Conservation (phyloP, 2,113 vertebrate genomes). For the Buteo buteo region DNA sequence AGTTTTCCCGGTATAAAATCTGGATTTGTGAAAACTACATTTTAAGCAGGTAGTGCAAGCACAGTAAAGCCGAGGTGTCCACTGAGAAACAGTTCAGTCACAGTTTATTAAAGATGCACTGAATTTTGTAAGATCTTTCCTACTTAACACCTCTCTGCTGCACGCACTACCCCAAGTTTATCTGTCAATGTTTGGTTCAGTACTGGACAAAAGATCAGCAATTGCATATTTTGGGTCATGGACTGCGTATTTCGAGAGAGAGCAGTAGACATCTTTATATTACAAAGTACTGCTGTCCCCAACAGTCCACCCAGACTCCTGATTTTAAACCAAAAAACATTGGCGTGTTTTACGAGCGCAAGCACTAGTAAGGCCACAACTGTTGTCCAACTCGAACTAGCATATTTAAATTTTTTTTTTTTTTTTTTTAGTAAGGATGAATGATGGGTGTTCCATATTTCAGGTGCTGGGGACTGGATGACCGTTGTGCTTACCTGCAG, state of each 20-base stretch:
- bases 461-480: conserved; percentile 38
- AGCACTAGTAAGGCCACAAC: rapidly evolving
- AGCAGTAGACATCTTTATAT: rapidly evolving
- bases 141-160: background rate
- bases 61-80: background rate
- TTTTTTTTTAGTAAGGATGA: background rate
- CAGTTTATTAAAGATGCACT: too few relatives aligned
- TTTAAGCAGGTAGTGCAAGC: background rate
- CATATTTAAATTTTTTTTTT: rapidly evolving
- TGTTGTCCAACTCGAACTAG: too few relatives aligned
- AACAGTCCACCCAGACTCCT: background rate
- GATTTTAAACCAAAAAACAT: rapidly evolving
- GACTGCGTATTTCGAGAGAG: rapidly evolving
- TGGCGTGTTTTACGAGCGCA: background rate
- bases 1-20: background rate
- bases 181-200: rapidly evolving
- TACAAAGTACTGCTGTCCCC: background rate
- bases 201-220: background rate
- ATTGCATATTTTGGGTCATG: rapidly evolving
- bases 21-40: background rate
- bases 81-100: background rate
- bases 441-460: background rate
- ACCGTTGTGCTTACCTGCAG: background rate
- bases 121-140: background rate
- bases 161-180: rapidly evolving